Conservation (phyloP, 1,140 invertebrate species). For the Solen grandis region DNA sequence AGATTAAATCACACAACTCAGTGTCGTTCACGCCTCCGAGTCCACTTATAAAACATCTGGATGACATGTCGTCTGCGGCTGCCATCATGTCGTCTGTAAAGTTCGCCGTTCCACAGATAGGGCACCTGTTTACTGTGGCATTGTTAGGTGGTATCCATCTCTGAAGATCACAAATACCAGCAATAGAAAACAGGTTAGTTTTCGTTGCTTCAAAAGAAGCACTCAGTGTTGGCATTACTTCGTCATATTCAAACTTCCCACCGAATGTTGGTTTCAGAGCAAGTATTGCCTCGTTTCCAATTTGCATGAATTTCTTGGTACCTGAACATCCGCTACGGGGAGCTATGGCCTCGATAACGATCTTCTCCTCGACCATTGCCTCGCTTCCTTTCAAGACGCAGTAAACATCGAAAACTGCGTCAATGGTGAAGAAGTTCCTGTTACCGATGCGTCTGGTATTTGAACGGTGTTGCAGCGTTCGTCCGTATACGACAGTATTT, state of each 20-base stretch:
- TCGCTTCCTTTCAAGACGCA: conserved; percentile 24
- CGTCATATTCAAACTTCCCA: conserved; percentile 44
- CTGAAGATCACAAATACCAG: conserved; percentile 20
- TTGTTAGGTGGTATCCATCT: conserved; percentile 5
- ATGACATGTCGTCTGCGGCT: neutral
- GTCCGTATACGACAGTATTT: conserved; percentile 37
- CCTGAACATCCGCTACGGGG: conserved; percentile 42
- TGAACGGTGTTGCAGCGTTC: conserved; percentile 24
- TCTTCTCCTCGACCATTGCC: conserved; percentile 4
- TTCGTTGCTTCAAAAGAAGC: conserved; percentile 27
- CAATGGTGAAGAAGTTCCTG: neutral
- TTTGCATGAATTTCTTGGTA: conserved; percentile 27
- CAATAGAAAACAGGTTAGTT: conserved; percentile 6
- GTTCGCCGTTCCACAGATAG: conserved; percentile 24
- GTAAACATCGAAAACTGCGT: conserved; percentile 40
- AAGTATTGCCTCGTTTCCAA: conserved; percentile 42
- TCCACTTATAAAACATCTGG: conserved; percentile 21
- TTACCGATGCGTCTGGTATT: neutral
- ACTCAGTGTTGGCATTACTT: conserved; percentile 40
- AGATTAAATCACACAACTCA: conserved; percentile 8
- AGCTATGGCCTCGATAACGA: conserved; percentile 20
- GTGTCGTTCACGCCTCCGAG: neutral
- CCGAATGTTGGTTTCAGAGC: conserved; percentile 1
- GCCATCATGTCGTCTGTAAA: conserved; percentile 30
- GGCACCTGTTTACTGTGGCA: conserved; percentile 26